Conservation (phyloP, 2,797 vertebrate species). For the Aldrovandia affinis region DNA sequence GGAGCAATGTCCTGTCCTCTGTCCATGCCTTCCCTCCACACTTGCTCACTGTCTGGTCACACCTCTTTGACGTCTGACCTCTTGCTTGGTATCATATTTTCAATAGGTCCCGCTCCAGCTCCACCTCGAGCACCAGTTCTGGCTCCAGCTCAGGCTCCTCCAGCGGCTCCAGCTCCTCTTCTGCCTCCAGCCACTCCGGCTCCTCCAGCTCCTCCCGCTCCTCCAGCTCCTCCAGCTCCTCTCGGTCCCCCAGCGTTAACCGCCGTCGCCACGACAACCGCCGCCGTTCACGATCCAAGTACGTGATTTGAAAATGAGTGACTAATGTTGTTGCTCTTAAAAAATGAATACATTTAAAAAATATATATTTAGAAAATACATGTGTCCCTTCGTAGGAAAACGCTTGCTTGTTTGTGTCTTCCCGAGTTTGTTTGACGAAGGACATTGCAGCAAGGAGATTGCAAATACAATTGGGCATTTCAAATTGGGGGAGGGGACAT, state of each 20-base stretch:
- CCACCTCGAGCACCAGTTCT: constrained; percentile 92
- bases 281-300: constrained; percentile 92
- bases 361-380: not conserved
- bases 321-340: not conserved
- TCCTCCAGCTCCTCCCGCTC: constrained; percentile 92
- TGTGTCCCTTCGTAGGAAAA: not conserved
- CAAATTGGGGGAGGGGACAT: too few species aligned
- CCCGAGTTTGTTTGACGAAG: not conserved
- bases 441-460: too few species aligned
- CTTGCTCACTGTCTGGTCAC: not conserved
- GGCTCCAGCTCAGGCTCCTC: constrained; percentile 95
- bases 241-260: constrained; percentile 88
- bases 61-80: not conserved
- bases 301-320: constrained; percentile 40
- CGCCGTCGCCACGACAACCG: constrained; percentile 92
- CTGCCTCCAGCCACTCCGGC: constrained; percentile 90
- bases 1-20: not conserved
- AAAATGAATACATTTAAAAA: not conserved
- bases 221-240: constrained; percentile 93
- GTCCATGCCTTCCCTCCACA: not conserved
- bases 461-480: too few species aligned
- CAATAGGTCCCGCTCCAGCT: constrained; percentile 86
- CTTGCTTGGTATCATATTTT: not conserved
- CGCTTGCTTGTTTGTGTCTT: not conserved
- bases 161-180: constrained; percentile 94